Evolutionary conservation across 2,888 invertebrate species (phyloP), one percentile per base, ranked within the genome.

Genomic region (Biston betularia): DNA sequence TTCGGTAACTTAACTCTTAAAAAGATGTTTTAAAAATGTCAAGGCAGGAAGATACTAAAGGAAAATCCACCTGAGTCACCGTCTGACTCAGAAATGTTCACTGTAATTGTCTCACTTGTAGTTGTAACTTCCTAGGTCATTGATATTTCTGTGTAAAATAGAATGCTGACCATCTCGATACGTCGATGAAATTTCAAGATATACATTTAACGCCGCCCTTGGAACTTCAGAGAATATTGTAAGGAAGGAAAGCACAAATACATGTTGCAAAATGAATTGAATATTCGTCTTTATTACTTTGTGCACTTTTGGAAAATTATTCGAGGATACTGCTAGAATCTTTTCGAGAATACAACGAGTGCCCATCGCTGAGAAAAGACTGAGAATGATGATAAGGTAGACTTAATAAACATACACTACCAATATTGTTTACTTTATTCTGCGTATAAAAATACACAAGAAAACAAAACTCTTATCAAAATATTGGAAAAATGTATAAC

Each of bases 21-120:
- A 71, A 73, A 65, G 65, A 70, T 63, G 62, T 58, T 65, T 69
- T 65, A 55, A 68, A 72, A 72, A 72, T 73, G 68, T 66, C 69
- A 72, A 73, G 70, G 69, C 50, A 70, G 66, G 70, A 74, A 71
- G 68, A 69, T 67, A 65, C 68, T 60, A 69, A 68, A 62, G 67
- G 49, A 65, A 56, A 72, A 64, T 62, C 33, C 9, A 35, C 6
- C 52, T 74, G 72, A 73, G 52, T 74, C 70, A 74, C 61, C 63
- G 14, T 35, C 56, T 74, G 73, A 74, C 65, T 71, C 72, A 76
- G 65, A 63, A 54, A 55, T 63, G 58, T 61, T 55, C 59, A 11
- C 54, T 24, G 70, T 71, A 69, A 69, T 70, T 62, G 70, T 67
- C 53, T n/a, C 52, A 65, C 44, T 44, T 15, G 40, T 45, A 46